Base-by-base conservation (phyloP, 2,113 vertebrate genomes). In the Climacteris rufus region DNA sequence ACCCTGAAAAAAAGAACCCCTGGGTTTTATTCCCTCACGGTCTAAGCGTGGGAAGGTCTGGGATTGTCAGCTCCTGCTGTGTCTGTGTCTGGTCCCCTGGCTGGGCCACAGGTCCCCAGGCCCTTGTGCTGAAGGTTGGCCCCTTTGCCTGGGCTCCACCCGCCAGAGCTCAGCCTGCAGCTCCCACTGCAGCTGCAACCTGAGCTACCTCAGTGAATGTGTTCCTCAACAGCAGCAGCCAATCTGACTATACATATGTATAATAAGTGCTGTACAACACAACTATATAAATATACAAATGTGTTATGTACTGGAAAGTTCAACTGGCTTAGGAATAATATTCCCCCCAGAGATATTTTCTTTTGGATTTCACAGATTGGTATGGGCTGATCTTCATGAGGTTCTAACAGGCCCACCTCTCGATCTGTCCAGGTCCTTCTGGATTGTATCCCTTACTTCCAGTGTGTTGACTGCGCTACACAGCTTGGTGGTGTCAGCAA, bases 1-100 rank as follows among this genome's bases (percentile, higher is more conserved):
- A 49, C 16, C 42, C 13, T 1, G n/a, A 49, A 20, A n/a, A n/a
- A n/a, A 65, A 42, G 42, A n/a, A 3, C 19, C 25, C 63, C 20
- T 42, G 30, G 39, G 35, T 35, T 40, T 57, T 30, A 30, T 35
- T 21, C 12, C 30, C 35, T 57, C 42, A 5, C n/a, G 20, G 11
- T 53, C 3, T 27, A 7, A 65, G 42, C 3, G 1, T 3, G 25
- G 50, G 31, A 17, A 11, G 44, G 30, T 35, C 30, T 56, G 70
- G 60, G n/a, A 10, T 23, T 15, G 1, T 30, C 1, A 3, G 50
- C 24, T 39, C 8, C 42, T 65, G 30, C 19, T 2, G 2, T 40
- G 40, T 42, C 35, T n/a, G 42, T 20, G 50, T 49, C 50, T 2
- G 1, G 16, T 44, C 11, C 21, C 69, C 70, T 47, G 69, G 27